phyloP scores from a whole-genome alignment of 2,113 vertebrate species.

The Rattus norvegicus region GRCr8 NC_086024.1:133200501-133201000 shows the following conservation, averaged over 20 bases:
- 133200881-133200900: not conserved
- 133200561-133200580: not conserved
- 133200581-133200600: not conserved
- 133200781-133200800: not conserved
- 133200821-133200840: not conserved
- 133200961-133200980: not conserved
- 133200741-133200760: not conserved
- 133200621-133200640: accelerated
- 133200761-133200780: no score
- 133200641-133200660: not conserved
- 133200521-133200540: slow-evolving; percentile 95
- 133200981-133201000: accelerated
- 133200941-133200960: accelerated
- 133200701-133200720: not conserved
- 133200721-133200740: not conserved
- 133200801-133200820: not conserved
- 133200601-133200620: not conserved
- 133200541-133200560: not conserved
- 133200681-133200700: not conserved
- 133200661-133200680: not conserved
- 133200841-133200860: not conserved
- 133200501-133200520: slow-evolving; percentile 98
- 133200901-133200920: no score
- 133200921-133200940: accelerated
- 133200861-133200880: not conserved